phyloP scores from a whole-genome alignment of 2,113 vertebrate genomes.

The Myocastor coypus region DNA sequence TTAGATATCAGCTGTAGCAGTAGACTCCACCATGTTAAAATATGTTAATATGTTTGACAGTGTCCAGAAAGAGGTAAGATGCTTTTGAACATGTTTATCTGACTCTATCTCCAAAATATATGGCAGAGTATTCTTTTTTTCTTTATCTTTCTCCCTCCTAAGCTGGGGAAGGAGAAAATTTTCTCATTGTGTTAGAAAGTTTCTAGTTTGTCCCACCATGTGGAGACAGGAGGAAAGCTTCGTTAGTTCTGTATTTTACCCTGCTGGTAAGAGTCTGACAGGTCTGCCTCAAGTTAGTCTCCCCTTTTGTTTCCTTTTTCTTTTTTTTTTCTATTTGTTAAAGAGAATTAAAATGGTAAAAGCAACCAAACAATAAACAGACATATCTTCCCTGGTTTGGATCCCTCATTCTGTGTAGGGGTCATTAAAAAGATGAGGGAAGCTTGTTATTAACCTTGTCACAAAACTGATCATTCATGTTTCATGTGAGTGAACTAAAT shows the following conservation, averaged over 20 bases:
- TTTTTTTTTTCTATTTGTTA: too few species aligned
- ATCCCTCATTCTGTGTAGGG: neutral
- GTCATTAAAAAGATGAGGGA: neutral
- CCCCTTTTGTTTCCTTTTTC: neutral
- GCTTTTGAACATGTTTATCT: neutral
- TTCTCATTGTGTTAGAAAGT: neutral
- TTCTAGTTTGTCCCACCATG: neutral
- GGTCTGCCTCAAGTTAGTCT: neutral
- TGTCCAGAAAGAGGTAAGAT: neutral
- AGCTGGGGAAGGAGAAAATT: neutral
- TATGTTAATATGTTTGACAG: neutral
- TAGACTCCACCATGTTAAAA: neutral
- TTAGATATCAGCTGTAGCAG: neutral
- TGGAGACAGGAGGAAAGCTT: neutral
- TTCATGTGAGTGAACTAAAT: neutral
- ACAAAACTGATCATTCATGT: neutral
- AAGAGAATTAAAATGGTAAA: too few species aligned
- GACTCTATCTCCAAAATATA: neutral
- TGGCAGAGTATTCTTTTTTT: neutral
- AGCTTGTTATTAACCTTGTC: neutral
- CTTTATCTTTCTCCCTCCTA: neutral
- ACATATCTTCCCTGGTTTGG: neutral
- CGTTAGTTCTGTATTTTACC: neutral
- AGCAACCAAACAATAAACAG: too few species aligned
- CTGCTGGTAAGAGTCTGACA: neutral